Base-by-base conservation (phyloP, 2,888 invertebrate genomes). In the Ornithoptera priamus region DNA sequence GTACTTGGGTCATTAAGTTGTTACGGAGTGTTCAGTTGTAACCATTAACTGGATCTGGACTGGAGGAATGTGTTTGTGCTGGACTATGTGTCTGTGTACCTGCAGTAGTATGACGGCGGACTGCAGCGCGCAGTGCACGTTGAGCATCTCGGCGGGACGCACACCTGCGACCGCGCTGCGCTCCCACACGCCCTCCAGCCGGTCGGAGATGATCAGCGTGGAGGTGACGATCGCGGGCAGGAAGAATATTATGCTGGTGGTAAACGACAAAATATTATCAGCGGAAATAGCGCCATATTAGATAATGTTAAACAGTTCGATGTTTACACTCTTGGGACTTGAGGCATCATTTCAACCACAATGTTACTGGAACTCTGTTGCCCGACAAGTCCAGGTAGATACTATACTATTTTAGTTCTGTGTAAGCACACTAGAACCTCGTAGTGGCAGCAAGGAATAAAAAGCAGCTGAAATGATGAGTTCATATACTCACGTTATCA, bases 121-220 rank as follows among this genome's bases (percentile, higher is more conserved):
- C 85, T 98, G 97, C 36, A 96, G 94, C 18, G 95, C 80, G 69
- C 98, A 94, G 84, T 98, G 98, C 0, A 97, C 96, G 72, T 96
- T 85, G 61, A 98, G 92, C 85, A 98, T 96, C 92, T 98, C 97
- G 56, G 94, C 85, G 0, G 97, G 94, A 58, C 94, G 94, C 17
- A 98, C 97, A 12, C 98, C 97, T 73, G 98, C 97, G 8, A 97
- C 96, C 0, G 97, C 93, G 69, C 96, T 97, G 71, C 98, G 93
- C 83, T 98, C 97, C 95, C 98, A 96, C 73, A 98, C 94, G 6
- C 98, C 97, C 83, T 97, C 97, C 77, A 95, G 93, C 53, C 96
- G 94, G 83, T 97, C 97, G 0, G 95, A 93, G 73, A 97, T 96
- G 81, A 97, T 95, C 30, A 97, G 94, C 1, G 97, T 94, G 0